These are phyloP conservation scores for Boloria euphrosyne DNA, from an alignment of 2,888 invertebrate species.

Conservation along the genomic window DNA sequence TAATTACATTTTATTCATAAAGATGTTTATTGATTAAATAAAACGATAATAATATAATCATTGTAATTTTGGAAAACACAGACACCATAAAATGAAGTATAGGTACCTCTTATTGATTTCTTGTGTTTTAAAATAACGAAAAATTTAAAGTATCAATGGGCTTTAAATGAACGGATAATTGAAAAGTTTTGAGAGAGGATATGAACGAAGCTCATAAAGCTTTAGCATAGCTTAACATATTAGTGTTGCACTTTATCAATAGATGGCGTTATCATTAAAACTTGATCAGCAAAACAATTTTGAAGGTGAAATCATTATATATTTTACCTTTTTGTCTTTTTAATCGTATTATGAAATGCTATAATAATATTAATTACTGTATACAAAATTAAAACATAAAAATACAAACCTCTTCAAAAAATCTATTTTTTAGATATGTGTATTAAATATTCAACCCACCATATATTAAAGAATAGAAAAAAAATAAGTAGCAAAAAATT, in stretches of 20 bases:
- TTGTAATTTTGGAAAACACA: neutral
- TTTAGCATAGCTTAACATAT: slow-evolving; percentile 18
- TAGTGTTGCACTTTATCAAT: slow-evolving; percentile 31
- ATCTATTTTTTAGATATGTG: neutral
- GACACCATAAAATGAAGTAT: no score
- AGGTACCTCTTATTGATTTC: no score
- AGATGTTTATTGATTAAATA: neutral
- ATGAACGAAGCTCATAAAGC: slow-evolving; percentile 1
- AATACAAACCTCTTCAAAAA: neutral
- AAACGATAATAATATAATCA: neutral
- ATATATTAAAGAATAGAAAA: no score
- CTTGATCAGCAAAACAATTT: neutral
- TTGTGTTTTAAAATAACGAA: no score
- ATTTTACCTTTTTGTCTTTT: no score
- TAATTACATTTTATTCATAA: neutral
- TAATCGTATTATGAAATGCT: no score
- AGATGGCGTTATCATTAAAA: slow-evolving; percentile 49
- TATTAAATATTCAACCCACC: neutral
- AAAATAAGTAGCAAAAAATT: slow-evolving; percentile 50
- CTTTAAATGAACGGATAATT: no score
- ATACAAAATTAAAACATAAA: no score
- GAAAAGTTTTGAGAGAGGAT: neutral
- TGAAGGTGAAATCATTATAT: no score
- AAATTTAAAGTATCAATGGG: no score
- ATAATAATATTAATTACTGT: no score